Percentiles rank a stretch among this genome's conserved stretches.
Conservation (phyloP, 2,888 invertebrate genomes). For the Plemyria rubiginata region DNA sequence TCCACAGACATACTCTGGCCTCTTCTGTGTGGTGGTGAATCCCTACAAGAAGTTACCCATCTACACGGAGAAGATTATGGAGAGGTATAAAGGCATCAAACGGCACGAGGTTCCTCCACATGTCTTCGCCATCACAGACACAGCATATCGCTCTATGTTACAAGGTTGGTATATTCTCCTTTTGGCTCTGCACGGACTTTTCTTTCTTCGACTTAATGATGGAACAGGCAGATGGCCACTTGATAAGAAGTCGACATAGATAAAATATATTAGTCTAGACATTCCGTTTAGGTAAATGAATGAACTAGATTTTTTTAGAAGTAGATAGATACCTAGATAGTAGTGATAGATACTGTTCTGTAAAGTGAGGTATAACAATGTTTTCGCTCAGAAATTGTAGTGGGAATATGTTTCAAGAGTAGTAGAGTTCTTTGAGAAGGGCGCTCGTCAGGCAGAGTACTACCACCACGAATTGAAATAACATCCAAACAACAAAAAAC, state of each 20-base stretch:
- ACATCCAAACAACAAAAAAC: no score
- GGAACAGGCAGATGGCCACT: no score
- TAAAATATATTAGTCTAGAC: no score
- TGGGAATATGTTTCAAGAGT: no score
- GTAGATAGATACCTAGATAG: neutral
- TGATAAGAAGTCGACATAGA: no score
- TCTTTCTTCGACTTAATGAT: no score
- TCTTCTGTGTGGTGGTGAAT: slow-evolving; percentile 99
- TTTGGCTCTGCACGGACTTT: neutral
- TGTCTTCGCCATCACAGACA: slow-evolving; percentile 99
- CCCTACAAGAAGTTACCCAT: slow-evolving; percentile 99
- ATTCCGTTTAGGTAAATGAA: no score
- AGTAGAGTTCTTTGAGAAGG: no score
- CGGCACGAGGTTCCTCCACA: slow-evolving; percentile 99
- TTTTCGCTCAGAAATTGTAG: neutral
- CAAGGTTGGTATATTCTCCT: slow-evolving; percentile 89
- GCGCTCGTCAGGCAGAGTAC: no score
- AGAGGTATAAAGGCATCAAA: slow-evolving; percentile 99
- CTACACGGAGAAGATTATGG: slow-evolving; percentile 99
- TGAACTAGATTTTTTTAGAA: no score
- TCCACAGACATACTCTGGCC: slow-evolving; percentile 99
- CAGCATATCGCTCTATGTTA: slow-evolving; percentile 99
- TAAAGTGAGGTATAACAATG: neutral
- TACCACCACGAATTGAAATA: no score
- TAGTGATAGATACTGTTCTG: neutral